phyloP scores from a whole-genome alignment of 1,140 invertebrate genomes.

The Hesperophylax magnus region DNA sequence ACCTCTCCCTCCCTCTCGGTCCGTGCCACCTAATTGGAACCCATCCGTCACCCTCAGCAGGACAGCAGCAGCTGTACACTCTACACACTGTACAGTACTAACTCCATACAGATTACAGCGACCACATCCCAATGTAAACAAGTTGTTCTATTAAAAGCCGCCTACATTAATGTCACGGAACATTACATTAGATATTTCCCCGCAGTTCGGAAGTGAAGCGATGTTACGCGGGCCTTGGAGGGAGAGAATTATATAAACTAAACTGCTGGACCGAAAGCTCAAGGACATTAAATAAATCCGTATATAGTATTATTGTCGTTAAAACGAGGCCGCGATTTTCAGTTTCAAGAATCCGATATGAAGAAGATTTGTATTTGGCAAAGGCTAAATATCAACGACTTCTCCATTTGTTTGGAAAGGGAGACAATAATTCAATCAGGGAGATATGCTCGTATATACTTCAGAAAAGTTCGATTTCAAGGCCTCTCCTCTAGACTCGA shows the following conservation, averaged over 20 bases:
- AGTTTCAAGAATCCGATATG: slow-evolving; percentile 2
- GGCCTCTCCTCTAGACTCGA: neutral
- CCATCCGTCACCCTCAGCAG: slow-evolving; percentile 7
- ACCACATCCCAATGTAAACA: slow-evolving; percentile 12
- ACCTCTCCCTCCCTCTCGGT: neutral
- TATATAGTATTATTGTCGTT: slow-evolving; percentile 6
- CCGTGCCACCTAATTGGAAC: neutral
- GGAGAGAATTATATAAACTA: neutral
- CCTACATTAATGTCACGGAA: too few species aligned
- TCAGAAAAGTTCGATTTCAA: neutral
- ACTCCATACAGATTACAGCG: neutral
- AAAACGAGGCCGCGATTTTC: neutral
- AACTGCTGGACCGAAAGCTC: neutral
- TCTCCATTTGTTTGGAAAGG: too few species aligned
- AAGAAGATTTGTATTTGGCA: neutral
- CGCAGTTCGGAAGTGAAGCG: neutral
- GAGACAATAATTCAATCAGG: neutral
- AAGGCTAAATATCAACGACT: neutral
- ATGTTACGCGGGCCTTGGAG: neutral
- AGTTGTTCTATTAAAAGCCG: neutral
- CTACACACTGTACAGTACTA: too few species aligned
- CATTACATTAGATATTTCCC: too few species aligned
- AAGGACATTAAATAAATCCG: neutral
- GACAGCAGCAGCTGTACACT: neutral
- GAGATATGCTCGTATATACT: neutral